phyloP scores from a whole-genome alignment of 2,888 invertebrate genomes.

The Esperia sulphurella region DNA sequence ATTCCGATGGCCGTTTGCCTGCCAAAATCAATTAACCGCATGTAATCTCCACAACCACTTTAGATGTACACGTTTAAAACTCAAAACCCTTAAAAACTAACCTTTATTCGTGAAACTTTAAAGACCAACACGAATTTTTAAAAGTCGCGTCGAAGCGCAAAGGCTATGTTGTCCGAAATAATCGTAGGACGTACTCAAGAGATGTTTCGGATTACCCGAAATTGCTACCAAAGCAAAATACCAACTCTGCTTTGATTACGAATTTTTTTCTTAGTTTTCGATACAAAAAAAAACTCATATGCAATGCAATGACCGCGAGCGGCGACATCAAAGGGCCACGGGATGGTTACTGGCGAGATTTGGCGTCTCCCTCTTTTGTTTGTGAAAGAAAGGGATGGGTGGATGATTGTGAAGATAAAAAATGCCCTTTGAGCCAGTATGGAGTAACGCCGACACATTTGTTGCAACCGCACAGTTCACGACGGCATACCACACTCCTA shows the following conservation, averaged over 20 bases:
- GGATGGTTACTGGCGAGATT: slow-evolving; percentile 40
- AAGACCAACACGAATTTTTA: not conserved
- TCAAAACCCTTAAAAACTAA: slow-evolving; percentile 11
- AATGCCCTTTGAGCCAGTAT: slow-evolving; percentile 44
- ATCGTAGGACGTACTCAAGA: slow-evolving; percentile 53
- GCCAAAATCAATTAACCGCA: slow-evolving; percentile 70
- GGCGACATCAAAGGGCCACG: slow-evolving; percentile 63
- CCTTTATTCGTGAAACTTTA: slow-evolving; percentile 10
- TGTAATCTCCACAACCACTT: slow-evolving; percentile 44
- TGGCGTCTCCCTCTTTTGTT: slow-evolving; percentile 31
- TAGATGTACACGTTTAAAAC: slow-evolving; percentile 1
- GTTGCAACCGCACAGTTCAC: slow-evolving; percentile 5
- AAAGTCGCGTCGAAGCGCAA: not conserved
- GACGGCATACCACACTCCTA: too few relatives aligned
- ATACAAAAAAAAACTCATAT: slow-evolving; percentile 62
- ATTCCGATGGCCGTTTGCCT: slow-evolving; percentile 52
- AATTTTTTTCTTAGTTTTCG: slow-evolving; percentile 62
- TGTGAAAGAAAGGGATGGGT: slow-evolving; percentile 30
- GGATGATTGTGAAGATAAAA: slow-evolving; percentile 44
- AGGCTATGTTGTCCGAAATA: slow-evolving; percentile 31
- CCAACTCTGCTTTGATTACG: slow-evolving; percentile 42
- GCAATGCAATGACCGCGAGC: slow-evolving; percentile 63
- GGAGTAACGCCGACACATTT: slow-evolving; percentile 30
- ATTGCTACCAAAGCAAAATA: slow-evolving; percentile 62
- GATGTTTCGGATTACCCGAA: slow-evolving; percentile 62